Evolutionary conservation across 2,113 vertebrate genomes (phyloP).

Genomic region (Calyptomena viridis): DNA sequence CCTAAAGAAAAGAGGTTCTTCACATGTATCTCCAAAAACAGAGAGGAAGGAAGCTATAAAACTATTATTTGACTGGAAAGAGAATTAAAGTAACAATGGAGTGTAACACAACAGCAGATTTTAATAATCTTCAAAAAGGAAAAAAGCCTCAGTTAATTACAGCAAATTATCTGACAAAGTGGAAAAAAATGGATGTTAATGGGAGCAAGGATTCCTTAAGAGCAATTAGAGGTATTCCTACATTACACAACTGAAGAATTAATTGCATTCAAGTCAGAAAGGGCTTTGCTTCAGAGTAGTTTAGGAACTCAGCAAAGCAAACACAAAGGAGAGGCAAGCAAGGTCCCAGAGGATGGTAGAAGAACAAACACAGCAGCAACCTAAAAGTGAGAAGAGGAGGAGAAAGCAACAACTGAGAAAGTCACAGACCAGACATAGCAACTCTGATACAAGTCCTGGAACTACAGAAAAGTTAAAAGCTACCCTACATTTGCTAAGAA

Average conservation of each 20-base stretch:
- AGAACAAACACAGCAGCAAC: not conserved
- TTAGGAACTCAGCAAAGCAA: not conserved
- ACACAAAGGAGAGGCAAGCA: not conserved
- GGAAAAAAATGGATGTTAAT: not conserved
- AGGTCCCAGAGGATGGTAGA: not conserved
- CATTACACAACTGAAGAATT: not conserved
- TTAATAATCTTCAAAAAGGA: not conserved
- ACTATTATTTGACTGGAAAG: not conserved
- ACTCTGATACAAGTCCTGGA: not conserved
- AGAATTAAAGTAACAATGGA: not conserved
- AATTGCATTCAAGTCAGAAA: not conserved
- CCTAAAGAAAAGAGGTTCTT: not conserved
- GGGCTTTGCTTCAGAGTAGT: not conserved
- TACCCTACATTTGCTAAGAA: not conserved
- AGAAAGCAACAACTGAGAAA: not conserved
- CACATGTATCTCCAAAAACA: not conserved
- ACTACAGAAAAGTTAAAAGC: not conserved
- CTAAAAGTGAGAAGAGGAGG: not conserved
- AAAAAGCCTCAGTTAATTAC: not conserved
- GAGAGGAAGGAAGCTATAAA: not conserved
- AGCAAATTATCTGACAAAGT: not conserved
- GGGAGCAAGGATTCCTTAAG: not conserved
- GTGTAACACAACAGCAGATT: not conserved
- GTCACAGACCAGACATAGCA: not conserved
- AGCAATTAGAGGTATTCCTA: not conserved